Conservation (phyloP, 2,113 vertebrate genomes). For the Apistogramma diplotaenia region DNA sequence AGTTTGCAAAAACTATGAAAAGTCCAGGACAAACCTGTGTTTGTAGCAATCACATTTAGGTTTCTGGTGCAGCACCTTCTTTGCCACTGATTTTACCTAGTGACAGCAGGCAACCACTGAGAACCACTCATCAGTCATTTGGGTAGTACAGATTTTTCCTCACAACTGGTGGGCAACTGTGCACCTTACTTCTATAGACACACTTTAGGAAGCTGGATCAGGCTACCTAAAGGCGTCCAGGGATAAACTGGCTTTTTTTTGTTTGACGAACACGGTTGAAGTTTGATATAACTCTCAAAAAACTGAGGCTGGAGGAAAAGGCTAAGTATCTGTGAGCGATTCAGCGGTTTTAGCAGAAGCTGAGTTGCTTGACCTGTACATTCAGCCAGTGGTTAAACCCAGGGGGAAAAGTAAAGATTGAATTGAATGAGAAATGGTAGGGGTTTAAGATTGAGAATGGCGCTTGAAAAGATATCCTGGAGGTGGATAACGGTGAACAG, state of each 20-base stretch:
- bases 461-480: not conserved
- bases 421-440: not conserved
- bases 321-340: slow-evolving; percentile 24
- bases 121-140: too few species aligned
- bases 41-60: too few species aligned
- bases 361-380: not conserved
- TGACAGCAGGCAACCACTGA: too few species aligned
- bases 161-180: too few species aligned
- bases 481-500: not conserved
- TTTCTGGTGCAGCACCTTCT: too few species aligned
- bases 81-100: too few species aligned
- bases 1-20: not conserved
- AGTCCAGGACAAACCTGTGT: not conserved
- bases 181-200: too few species aligned
- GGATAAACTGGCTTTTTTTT: too few species aligned
- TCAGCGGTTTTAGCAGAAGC: not conserved
- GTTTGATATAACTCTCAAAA: not conserved
- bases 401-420: not conserved
- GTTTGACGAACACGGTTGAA: too few species aligned
- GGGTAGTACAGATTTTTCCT: too few species aligned
- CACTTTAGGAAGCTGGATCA: too few species aligned
- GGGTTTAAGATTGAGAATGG: not conserved
- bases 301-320: not conserved
- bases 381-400: not conserved
- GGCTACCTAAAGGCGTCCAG: too few species aligned